Percentiles rank a stretch among this genome's conserved stretches.
These are phyloP conservation scores for Anabas testudineus DNA, from an alignment of 2,797 vertebrate genomes.

Conservation along the genomic window DNA sequence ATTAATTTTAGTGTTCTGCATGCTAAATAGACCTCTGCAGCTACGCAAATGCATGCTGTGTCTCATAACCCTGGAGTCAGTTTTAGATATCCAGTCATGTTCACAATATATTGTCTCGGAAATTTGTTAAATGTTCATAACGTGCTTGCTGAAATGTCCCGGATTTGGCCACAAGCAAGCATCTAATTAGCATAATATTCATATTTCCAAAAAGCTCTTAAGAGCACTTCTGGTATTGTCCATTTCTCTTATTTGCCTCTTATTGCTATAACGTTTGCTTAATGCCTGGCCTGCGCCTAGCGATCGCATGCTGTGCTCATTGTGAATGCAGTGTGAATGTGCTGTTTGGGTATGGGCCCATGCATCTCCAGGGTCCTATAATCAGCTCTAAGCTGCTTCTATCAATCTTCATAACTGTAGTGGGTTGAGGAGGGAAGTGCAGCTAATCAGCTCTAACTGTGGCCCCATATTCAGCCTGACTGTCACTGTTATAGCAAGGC, in stretches of 20 bases:
- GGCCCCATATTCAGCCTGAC: conserved; percentile 76
- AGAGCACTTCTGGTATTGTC: conserved; percentile 79
- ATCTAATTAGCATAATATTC: conserved; percentile 85
- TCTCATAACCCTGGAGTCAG: conserved; percentile 70
- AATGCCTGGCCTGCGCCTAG: conserved; percentile 71
- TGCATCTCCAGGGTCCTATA: conserved; percentile 81
- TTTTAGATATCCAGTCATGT: conserved; percentile 70
- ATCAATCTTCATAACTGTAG: conserved; percentile 85
- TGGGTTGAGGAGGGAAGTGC: conserved; percentile 78
- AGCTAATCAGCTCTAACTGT: conserved; percentile 81
- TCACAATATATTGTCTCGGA: conserved; percentile 73
- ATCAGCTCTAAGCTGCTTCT: conserved; percentile 83
- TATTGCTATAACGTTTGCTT: conserved; percentile 75
- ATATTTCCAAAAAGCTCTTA: conserved; percentile 80
- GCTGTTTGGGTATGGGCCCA: conserved; percentile 80
- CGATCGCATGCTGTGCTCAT: conserved; percentile 73
- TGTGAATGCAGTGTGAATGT: conserved; percentile 77
- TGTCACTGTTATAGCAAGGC: conserved; percentile 70
- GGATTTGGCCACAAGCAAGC: conserved; percentile 80
- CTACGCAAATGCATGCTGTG: conserved; percentile 44
- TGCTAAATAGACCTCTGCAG: conserved; percentile 57
- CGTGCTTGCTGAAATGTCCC: conserved; percentile 75
- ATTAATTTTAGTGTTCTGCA: conserved; percentile 58
- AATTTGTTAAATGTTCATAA: conserved; percentile 83
- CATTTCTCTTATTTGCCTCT: conserved; percentile 79